phyloP scores from a whole-genome alignment of 2,797 vertebrate genomes.

The Coregonus suidteri region DNA sequence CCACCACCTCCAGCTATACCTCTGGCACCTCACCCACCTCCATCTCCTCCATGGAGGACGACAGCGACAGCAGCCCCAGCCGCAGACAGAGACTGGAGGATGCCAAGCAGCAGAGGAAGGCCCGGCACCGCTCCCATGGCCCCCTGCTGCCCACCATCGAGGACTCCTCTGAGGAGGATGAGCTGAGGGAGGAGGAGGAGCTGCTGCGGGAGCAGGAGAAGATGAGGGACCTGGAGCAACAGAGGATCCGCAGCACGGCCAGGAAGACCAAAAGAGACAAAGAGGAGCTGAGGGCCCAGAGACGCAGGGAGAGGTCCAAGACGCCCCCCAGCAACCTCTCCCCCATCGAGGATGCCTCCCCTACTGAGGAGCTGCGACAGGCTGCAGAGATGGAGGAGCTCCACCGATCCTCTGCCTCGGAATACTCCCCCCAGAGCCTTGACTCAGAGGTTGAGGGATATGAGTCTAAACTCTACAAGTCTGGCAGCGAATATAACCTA shows the following conservation, averaged over 20 bases:
- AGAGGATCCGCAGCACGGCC: constrained; percentile 94
- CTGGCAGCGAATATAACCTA: constrained; percentile 95
- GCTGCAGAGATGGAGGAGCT: constrained; percentile 99
- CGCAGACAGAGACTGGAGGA: constrained; percentile 93
- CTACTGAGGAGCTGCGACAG: constrained; percentile 96
- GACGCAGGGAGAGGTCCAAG: constrained; percentile 96
- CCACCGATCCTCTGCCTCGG: constrained; percentile 96
- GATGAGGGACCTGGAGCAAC: constrained; percentile 98
- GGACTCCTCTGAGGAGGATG: constrained; percentile 98
- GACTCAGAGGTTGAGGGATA: constrained; percentile 96
- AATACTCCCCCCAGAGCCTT: constrained; percentile 92
- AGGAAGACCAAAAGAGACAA: constrained; percentile 97
- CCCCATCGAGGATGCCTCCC: constrained; percentile 97
- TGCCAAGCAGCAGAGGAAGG: constrained; percentile 97
- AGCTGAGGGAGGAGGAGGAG: constrained; percentile 97
- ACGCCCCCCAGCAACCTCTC: constrained; percentile 99
- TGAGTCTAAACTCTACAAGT: constrained; percentile 94
- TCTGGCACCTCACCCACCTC: constrained; percentile 97
- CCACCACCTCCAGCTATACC: constrained; percentile 94
- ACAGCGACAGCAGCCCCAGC: constrained; percentile 98
- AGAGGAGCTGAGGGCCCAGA: constrained; percentile 95
- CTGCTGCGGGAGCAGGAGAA: constrained; percentile 97
- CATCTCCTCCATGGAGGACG: constrained; percentile 96
- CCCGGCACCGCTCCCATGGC: constrained; percentile 93
- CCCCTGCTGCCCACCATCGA: constrained; percentile 97